These are phyloP conservation scores for Heptranchias perlo DNA, from an alignment of 2,113 vertebrate species.

Conservation along the genomic window DNA sequence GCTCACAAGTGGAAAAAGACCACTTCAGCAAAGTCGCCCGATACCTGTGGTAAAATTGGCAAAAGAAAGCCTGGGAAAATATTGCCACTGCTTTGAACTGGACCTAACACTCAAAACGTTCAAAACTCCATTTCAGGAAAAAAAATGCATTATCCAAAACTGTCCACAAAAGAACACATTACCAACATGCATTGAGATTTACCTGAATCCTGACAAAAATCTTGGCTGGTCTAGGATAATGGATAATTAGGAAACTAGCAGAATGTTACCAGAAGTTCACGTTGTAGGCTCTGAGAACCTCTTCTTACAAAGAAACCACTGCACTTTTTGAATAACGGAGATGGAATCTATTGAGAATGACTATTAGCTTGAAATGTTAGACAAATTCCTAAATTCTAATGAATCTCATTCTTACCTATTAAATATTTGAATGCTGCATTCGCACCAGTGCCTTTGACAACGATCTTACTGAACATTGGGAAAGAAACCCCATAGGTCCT, in stretches of 20 bases:
- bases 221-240: not conserved
- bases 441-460: slow-evolving; percentile 71
- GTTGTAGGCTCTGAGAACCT: not conserved
- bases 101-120: not conserved
- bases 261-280: not conserved
- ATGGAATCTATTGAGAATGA: not conserved
- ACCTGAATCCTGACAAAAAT: not conserved
- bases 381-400: not conserved
- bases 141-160: not conserved
- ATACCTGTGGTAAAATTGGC: not conserved
- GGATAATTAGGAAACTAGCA: not conserved
- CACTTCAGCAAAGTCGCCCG: not conserved
- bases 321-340: not conserved
- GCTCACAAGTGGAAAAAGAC: not conserved
- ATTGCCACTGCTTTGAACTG: not conserved
- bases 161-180: not conserved
- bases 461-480: slow-evolving; percentile 89
- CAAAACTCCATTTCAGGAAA: not conserved
- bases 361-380: too few species aligned
- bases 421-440: slow-evolving; percentile 89
- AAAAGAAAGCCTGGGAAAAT: not conserved
- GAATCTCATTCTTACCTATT: slow-evolving; percentile 58
- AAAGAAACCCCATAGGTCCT: slow-evolving; percentile 79
- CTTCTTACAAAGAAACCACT: not conserved
- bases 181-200: not conserved